A percentile compares a stretch with the other conserved stretches of the same genome.
Evolutionary conservation across 2,888 invertebrate species (phyloP).

Genomic region (Cryptus armator): DNA sequence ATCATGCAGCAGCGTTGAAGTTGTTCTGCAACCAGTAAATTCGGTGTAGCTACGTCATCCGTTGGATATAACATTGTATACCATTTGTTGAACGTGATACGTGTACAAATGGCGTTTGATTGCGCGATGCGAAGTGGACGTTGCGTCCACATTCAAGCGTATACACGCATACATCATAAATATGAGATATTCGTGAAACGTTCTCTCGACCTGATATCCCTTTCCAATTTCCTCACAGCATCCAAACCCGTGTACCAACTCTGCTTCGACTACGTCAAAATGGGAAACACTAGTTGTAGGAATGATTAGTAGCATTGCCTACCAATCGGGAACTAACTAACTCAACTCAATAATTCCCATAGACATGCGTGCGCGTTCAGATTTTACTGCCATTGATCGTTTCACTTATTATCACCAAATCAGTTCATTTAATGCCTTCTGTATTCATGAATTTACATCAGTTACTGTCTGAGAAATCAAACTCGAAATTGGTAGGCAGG

Average conservation of each 20-base stretch:
- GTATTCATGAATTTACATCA: too few relatives aligned
- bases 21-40: neutral
- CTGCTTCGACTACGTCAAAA: neutral
- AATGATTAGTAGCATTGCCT: constrained; percentile 20
- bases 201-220: neutral
- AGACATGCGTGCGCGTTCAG: neutral
- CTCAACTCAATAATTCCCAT: constrained; percentile 17
- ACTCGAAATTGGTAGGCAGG: too few relatives aligned
- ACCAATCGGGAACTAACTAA: neutral
- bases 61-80: constrained; percentile 35
- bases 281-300: constrained; percentile 6
- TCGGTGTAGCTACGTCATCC: neutral
- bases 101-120: constrained; percentile 47
- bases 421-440: too few relatives aligned
- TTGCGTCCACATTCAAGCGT: neutral
- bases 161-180: constrained; percentile 19
- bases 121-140: constrained; percentile 16
- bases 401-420: too few relatives aligned
- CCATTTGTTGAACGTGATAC: constrained; percentile 30
- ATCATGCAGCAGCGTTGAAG: neutral
- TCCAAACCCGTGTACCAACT: neutral
- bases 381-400: constrained; percentile 5
- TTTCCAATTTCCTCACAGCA: neutral
- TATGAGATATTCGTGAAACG: neutral
- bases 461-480: too few relatives aligned